Percentiles rank a stretch among this genome's conserved stretches.
Conservation (phyloP, 2,113 vertebrate genomes). For the Apus apus region DNA sequence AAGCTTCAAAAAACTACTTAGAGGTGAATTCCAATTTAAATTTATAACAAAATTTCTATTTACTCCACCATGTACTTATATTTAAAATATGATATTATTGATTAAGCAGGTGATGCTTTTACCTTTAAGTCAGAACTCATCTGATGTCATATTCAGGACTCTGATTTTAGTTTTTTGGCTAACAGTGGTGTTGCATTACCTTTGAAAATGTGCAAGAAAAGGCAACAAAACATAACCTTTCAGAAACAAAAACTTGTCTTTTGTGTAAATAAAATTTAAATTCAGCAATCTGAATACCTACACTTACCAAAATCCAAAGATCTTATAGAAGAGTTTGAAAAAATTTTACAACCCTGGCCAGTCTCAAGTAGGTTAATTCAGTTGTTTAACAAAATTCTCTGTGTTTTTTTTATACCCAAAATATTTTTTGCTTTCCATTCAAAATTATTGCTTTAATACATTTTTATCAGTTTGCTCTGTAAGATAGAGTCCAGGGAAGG, state of each 20-base stretch:
- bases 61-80: neutral
- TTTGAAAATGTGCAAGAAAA: neutral
- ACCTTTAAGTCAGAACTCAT: neutral
- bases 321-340: neutral
- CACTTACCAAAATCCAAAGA: neutral
- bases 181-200: neutral
- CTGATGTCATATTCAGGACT: neutral
- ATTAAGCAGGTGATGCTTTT: neutral
- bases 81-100: neutral
- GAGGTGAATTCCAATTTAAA: neutral
- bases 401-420: neutral
- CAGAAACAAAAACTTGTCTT: neutral
- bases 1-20: neutral
- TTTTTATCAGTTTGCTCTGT: neutral
- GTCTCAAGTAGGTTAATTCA: neutral
- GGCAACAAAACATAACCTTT: neutral
- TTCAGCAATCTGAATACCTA: neutral
- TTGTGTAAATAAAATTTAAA: neutral
- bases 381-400: neutral
- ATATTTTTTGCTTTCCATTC: neutral
- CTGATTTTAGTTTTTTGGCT: neutral
- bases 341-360: neutral
- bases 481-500: neutral
- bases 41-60: neutral
- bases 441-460: neutral